Conservation (phyloP, 2,888 invertebrate species). For the Cryptophagus acutangulus region DNA sequence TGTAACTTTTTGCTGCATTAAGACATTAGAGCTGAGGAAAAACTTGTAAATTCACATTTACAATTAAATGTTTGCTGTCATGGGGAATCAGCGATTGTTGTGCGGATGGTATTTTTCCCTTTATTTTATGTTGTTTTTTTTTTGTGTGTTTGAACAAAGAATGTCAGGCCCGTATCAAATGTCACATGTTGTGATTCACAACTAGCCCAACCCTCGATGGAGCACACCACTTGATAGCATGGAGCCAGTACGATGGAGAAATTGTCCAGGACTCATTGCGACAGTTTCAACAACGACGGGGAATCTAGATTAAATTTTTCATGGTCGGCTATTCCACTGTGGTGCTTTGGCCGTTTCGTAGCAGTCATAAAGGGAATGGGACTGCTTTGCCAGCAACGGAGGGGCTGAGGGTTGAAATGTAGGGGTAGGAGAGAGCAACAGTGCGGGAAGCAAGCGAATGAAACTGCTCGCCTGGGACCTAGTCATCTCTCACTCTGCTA, state of each 20-base stretch:
- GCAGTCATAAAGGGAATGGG: conserved; percentile 7
- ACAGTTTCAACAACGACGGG: conserved; percentile 37
- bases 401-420: neutral
- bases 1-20: too few relatives aligned
- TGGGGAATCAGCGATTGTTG: conserved; percentile 27
- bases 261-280: conserved; percentile 35
- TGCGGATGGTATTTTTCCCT: too few relatives aligned
- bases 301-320: conserved; percentile 40
- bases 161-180: conserved; percentile 27
- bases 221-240: conserved; percentile 6
- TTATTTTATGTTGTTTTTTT: too few relatives aligned
- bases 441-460: conserved; percentile 21
- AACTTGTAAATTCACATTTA: conserved; percentile 27
- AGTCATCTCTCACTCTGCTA: conserved; percentile 27
- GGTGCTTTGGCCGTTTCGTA: conserved; percentile 5
- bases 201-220: conserved; percentile 6
- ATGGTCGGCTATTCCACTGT: conserved; percentile 16
- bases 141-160: conserved; percentile 24
- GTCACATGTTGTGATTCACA: conserved; percentile 22
- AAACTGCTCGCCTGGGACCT: conserved; percentile 33
- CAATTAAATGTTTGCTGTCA: conserved; percentile 27
- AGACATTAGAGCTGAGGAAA: too few relatives aligned
- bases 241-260: conserved; percentile 23
- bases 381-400: neutral
- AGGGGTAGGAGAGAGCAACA: conserved; percentile 6